phyloP scores from a whole-genome alignment of 2,113 vertebrate species.

The Sialia sialis region DNA sequence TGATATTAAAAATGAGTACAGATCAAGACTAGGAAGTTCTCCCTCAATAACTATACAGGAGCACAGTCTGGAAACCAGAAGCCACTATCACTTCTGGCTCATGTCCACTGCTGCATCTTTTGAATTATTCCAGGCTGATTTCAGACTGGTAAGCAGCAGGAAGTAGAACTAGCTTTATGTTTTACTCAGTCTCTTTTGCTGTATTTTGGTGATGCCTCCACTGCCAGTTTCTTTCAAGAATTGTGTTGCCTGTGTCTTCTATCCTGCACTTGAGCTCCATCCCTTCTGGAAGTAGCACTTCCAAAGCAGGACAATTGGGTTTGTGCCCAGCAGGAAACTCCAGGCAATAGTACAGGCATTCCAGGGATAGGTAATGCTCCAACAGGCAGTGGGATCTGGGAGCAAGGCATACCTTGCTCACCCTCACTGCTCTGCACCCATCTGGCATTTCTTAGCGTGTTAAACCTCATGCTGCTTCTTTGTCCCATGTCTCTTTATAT shows the following conservation, averaged over 20 bases:
- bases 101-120: not conserved
- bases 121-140: not conserved
- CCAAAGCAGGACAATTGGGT: not conserved
- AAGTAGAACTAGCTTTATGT: not conserved
- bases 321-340: not conserved
- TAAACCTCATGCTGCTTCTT: not conserved
- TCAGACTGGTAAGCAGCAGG: not conserved
- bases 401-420: not conserved
- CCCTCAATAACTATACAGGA: not conserved
- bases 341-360: not conserved
- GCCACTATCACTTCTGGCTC: not conserved
- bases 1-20: not conserved
- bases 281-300: not conserved
- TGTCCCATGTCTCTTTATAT: rapidly evolving
- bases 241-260: not conserved
- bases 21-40: not conserved
- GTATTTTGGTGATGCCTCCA: not conserved
- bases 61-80: not conserved
- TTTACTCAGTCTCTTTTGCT: not conserved
- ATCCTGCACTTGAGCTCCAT: not conserved
- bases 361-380: not conserved
- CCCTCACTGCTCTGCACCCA: not conserved
- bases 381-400: not conserved
- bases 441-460: too few relatives aligned
- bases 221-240: not conserved